Percentiles rank a stretch among this genome's conserved stretches.
These are phyloP conservation scores for Nowickia ferox DNA, from an alignment of 2,888 invertebrate species.

Conservation along the genomic window DNA sequence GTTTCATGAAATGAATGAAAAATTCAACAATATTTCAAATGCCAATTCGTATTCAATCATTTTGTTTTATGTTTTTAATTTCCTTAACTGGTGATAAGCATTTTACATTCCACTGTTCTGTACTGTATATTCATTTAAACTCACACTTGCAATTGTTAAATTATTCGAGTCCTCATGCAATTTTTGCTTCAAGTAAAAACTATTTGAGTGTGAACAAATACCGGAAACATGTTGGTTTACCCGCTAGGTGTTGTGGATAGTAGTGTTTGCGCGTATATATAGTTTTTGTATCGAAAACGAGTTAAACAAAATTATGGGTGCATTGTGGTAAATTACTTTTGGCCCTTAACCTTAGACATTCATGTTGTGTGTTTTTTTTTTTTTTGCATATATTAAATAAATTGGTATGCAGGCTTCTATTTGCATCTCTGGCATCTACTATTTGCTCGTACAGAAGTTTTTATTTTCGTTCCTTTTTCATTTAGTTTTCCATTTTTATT, in stretches of 20 bases:
- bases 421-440: slow-evolving; percentile 14
- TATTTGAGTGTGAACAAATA: slow-evolving; percentile 67
- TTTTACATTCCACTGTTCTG: slow-evolving; percentile 11
- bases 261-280: not conserved
- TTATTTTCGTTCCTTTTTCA: slow-evolving; percentile 27
- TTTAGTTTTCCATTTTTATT: slow-evolving; percentile 48
- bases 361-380: not conserved
- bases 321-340: slow-evolving; percentile 45
- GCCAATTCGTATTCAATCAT: not conserved
- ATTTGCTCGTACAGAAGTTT: not conserved
- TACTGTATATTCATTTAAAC: not conserved
- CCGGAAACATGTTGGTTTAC: slow-evolving; percentile 64
- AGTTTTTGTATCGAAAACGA: not conserved
- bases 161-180: slow-evolving; percentile 11
- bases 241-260: slow-evolving; percentile 14
- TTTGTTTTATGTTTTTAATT: not conserved
- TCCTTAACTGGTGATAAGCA: not conserved
- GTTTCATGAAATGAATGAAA: not conserved
- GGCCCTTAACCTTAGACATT: slow-evolving; percentile 51
- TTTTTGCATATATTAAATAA: slow-evolving; percentile 34
- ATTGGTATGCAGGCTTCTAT: slow-evolving; percentile 31
- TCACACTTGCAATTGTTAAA: not conserved
- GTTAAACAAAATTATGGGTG: slow-evolving; percentile 40
- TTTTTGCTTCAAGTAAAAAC: slow-evolving; percentile 13
- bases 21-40: not conserved